Percentiles rank a stretch among this genome's conserved stretches.
phyloP scores from a whole-genome alignment of 2,113 vertebrate species.

The Melanerpes formicivorus region DNA sequence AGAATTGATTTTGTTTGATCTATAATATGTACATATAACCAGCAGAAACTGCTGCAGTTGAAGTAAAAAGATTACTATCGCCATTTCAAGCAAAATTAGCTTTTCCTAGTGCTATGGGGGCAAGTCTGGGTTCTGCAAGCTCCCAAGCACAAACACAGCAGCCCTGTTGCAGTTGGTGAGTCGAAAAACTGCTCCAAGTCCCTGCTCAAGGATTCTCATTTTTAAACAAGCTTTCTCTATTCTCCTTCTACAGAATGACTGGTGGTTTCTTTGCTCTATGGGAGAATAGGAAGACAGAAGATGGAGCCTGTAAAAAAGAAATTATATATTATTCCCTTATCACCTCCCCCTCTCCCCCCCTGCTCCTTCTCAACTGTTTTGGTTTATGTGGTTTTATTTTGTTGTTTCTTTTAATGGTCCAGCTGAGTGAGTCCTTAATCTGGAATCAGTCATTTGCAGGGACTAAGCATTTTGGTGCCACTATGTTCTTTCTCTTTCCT shows the following conservation, averaged over 20 bases:
- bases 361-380: neutral
- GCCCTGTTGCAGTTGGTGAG: neutral
- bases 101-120: neutral
- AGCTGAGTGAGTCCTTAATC: neutral
- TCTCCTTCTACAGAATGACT: neutral
- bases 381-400: neutral
- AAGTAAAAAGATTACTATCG: neutral
- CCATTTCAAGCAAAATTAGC: neutral
- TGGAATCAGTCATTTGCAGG: neutral
- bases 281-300: neutral
- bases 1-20: slow-evolving; percentile 23
- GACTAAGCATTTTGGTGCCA: neutral
- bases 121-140: neutral
- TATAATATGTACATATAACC: neutral
- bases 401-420: neutral
- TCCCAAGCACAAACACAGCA: neutral
- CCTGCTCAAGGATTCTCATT: neutral
- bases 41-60: neutral
- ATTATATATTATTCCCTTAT: neutral
- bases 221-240: neutral
- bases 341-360: neutral
- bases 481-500: neutral
- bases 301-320: neutral
- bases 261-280: neutral
- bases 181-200: neutral